Base-by-base conservation (phyloP, 2,888 invertebrate genomes). In the Fragum whitleyi region DNA sequence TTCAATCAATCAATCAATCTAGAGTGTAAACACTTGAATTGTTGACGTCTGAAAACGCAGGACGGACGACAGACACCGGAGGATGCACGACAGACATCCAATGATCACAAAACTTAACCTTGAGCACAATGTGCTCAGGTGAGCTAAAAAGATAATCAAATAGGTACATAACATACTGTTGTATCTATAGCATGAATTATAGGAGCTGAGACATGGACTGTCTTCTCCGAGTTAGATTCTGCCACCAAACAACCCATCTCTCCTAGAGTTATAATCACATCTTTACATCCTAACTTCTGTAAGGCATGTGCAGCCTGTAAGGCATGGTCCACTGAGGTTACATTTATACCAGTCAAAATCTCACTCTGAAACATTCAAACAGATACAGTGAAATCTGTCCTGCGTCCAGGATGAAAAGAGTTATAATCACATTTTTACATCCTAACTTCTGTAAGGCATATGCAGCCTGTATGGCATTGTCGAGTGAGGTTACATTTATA, bases 191-290 rank as follows among this genome's bases (percentile, higher is more conserved):
- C 96, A 73, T 95, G 95, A 1, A 97, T 97, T 90, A 94, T 92
- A 16, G 95, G 95, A 69, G 96, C 95, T 1, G 95, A 91, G 59
- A 97, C 95, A 92, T 96, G 96, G 73, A 95, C 92, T 65, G 88
- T 77, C 14, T 84, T 69, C 11, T 39, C 74, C 16, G 71, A 59
- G 28, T 90, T 76, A 6, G 90, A 88, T 62, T 90, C 85, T 29
- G 88, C 89, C 77, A 94, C 93, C 3, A 97, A 95, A 5, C 97
- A 97, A 23, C 99, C 99, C 82, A 96, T 94, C 11, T 95, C 94
- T 5, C 98, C 98, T 73, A 99, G 94, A 0, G 99, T 99, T 62
- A 99, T 95, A 42, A 99, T 96, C 0, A 97, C 97, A 77, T 95
- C 96, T 1, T 87, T 75, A 83, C 94, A 94, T 19, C 98, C 98